These are phyloP conservation scores for Phalacrocorax aristotelis DNA, from an alignment of 2,113 vertebrate genomes.

Conservation along the genomic window DNA sequence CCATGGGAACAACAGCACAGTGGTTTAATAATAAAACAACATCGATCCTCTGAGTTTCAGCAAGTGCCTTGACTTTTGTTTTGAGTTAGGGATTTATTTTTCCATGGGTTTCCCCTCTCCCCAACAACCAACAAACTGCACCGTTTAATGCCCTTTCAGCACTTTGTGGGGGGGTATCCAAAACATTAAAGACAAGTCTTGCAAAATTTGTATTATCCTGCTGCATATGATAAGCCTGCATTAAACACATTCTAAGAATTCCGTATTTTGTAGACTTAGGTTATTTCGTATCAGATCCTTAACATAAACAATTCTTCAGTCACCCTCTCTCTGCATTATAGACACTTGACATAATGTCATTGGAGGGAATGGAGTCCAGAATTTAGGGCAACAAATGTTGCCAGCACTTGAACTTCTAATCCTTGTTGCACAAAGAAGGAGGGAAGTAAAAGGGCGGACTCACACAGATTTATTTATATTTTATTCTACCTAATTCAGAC, in stretches of 20 bases:
- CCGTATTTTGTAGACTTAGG: not conserved
- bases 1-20: constrained; percentile 80
- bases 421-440: not conserved
- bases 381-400: not conserved
- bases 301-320: not conserved
- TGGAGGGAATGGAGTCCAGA: not conserved
- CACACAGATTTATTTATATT: not conserved
- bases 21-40: constrained; percentile 77
- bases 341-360: not conserved
- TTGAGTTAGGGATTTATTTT: constrained; percentile 31
- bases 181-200: not conserved
- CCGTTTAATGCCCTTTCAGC: not conserved
- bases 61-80: constrained; percentile 43
- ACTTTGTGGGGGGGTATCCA: not conserved
- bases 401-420: not conserved
- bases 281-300: not conserved
- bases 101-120: not conserved
- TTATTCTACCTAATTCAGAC: not conserved
- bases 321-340: not conserved
- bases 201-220: not conserved
- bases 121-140: not conserved
- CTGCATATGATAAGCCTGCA: not conserved
- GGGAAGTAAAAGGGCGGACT: not conserved
- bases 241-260: not conserved
- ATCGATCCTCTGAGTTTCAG: constrained; percentile 52